Conservation (phyloP, 1,140 invertebrate species). For the Drosophila tristis region DNA sequence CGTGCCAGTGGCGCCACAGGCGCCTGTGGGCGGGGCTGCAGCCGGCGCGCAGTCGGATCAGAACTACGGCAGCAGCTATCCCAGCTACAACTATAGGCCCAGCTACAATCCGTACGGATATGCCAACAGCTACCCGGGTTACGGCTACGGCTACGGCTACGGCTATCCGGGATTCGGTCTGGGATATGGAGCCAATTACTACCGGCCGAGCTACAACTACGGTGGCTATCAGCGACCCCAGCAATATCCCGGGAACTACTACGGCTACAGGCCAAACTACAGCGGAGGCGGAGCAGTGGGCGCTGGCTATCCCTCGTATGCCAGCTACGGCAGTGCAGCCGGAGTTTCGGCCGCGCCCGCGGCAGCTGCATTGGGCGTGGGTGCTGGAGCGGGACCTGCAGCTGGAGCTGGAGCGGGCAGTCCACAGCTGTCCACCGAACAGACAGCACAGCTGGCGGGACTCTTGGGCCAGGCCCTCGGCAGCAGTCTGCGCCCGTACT, state of each 20-base stretch:
- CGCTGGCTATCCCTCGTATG: constrained; percentile 15
- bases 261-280: constrained; percentile 56
- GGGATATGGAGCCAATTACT: constrained; percentile 41
- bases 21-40: background rate
- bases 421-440: constrained; percentile 48
- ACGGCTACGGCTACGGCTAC: constrained; percentile 34
- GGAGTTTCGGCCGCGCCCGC: constrained; percentile 4
- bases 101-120: no score
- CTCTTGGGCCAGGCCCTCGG: constrained; percentile 64
- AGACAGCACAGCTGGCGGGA: constrained; percentile 63
- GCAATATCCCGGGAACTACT: constrained; percentile 39
- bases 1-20: constrained; percentile 11
- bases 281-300: background rate
- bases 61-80: constrained; percentile 48
- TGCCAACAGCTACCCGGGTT: constrained; percentile 37
- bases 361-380: background rate
- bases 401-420: constrained; percentile 14
- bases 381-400: constrained; percentile 1
- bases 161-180: constrained; percentile 46
- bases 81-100: constrained; percentile 41
- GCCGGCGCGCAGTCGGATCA: constrained; percentile 61
- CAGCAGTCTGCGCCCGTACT: constrained; percentile 61
- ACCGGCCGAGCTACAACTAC: constrained; percentile 43
- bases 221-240: constrained; percentile 58
- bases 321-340: constrained; percentile 20